Conservation (phyloP, 2,888 invertebrate species). For the Uloborus plumipes region DNA sequence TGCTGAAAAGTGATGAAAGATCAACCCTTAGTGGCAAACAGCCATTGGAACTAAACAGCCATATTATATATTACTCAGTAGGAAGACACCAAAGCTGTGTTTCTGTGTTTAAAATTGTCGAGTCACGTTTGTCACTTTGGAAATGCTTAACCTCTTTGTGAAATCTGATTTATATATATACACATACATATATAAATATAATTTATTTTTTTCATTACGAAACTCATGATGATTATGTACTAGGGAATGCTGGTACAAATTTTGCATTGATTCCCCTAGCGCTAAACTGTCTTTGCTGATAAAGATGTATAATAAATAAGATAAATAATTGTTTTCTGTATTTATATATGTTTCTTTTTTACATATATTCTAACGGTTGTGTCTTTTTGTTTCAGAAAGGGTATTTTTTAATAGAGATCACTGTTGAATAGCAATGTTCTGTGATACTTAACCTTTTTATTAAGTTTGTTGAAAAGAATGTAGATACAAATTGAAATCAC, state of each 20-base stretch:
- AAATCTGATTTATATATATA: not conserved
- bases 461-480: slow-evolving; percentile 52
- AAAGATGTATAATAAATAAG: no score
- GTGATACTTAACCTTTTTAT: slow-evolving; percentile 61
- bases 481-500: slow-evolving; percentile 30
- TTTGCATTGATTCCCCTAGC: no score
- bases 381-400: slow-evolving; percentile 48
- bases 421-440: slow-evolving; percentile 60
- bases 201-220: no score
- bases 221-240: no score
- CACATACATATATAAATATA: no score
- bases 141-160: not conserved
- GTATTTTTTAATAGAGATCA: slow-evolving; percentile 52
- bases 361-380: slow-evolving; percentile 47
- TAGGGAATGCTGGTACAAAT: no score
- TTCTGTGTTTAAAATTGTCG: slow-evolving; percentile 27
- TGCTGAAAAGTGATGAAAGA: slow-evolving; percentile 48
- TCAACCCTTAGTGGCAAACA: slow-evolving; percentile 1
- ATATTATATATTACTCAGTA: slow-evolving; percentile 1
- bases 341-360: slow-evolving; percentile 13
- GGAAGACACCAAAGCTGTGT: slow-evolving; percentile 22
- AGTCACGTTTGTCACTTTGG: slow-evolving; percentile 5
- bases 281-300: no score
- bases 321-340: not conserved
- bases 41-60: not conserved